Conservation (phyloP, 2,797 vertebrate genomes). For the Bovichtus diacanthus region DNA sequence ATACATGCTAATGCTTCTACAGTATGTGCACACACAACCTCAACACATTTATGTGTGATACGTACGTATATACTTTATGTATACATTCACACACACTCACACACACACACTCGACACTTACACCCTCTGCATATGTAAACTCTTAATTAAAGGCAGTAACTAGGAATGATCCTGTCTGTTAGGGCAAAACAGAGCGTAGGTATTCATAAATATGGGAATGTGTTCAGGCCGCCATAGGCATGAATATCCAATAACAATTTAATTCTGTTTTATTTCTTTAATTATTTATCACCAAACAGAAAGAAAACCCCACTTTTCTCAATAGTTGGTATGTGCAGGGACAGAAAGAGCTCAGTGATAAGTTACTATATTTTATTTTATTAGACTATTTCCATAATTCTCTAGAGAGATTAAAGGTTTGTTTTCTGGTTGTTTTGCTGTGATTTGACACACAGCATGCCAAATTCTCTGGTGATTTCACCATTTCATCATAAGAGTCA, state of each 20-base stretch:
- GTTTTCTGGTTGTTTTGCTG: background rate
- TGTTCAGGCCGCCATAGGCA: conserved; percentile 34
- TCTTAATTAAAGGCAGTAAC: conserved; percentile 59
- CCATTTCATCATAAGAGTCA: conserved; percentile 10
- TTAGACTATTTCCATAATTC: conserved; percentile 5
- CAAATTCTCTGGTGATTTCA: conserved; percentile 21
- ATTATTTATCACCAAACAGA: conserved; percentile 28
- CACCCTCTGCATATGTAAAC: conserved; percentile 50
- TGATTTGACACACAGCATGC: conserved; percentile 6
- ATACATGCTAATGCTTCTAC: conserved; percentile 20
- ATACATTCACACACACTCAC: conserved; percentile 10
- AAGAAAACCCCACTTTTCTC: conserved; percentile 1
- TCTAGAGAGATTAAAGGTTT: background rate
- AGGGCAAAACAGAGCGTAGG: conserved; percentile 37
- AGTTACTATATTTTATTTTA: conserved; percentile 8
- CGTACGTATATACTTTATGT: background rate
- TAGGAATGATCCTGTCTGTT: conserved; percentile 54
- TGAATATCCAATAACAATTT: conserved; percentile 49
- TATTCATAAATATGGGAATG: conserved; percentile 59
- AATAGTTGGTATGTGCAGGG: background rate
- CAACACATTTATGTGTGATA: background rate
- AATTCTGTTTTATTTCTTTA: conserved; percentile 28
- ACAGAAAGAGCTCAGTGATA: background rate
- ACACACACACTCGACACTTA: conserved; percentile 24
- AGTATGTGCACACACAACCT: background rate